These are phyloP conservation scores for Lepidochrysops patricia DNA, from an alignment of 2,888 invertebrate genomes.

Conservation along the genomic window DNA sequence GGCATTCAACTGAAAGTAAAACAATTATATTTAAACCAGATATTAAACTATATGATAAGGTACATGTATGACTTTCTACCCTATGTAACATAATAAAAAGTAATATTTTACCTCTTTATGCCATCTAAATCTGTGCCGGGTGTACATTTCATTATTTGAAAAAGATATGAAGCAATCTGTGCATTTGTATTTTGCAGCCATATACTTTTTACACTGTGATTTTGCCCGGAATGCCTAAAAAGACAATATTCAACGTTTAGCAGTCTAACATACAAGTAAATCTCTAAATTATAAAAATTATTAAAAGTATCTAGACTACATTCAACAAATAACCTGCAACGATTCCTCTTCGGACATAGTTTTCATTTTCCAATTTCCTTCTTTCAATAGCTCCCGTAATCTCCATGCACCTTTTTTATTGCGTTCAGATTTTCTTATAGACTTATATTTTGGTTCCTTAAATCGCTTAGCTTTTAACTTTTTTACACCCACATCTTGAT, in stretches of 20 bases:
- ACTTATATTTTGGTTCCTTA: background rate
- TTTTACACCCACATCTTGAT: background rate
- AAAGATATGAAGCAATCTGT: conserved; percentile 52
- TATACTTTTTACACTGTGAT: conserved; percentile 37
- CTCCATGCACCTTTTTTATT: conserved; percentile 17
- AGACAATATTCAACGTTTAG: background rate
- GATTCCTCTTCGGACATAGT: conserved; percentile 53
- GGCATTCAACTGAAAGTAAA: conserved; percentile 18
- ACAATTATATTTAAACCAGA: background rate
- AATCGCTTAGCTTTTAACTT: background rate
- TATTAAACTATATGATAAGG: too few species aligned
- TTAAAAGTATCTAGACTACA: too few species aligned
- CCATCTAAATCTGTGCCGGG: conserved; percentile 41
- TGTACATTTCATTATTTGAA: conserved; percentile 50
- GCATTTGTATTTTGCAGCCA: conserved; percentile 45
- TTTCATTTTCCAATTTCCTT: conserved; percentile 45
- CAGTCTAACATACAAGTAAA: too few species aligned
- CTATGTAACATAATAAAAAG: too few species aligned
- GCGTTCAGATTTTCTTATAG: background rate
- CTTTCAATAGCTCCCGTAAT: conserved; percentile 36
- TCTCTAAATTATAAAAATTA: too few species aligned
- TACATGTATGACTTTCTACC: too few species aligned
- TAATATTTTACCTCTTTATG: conserved; percentile 49
- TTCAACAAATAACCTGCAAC: conserved; percentile 29
- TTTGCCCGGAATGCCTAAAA: conserved; percentile 36